Evolutionary conservation across 1,140 invertebrate species (phyloP).

Genomic region (Caenorhabditis remanei): DNA sequence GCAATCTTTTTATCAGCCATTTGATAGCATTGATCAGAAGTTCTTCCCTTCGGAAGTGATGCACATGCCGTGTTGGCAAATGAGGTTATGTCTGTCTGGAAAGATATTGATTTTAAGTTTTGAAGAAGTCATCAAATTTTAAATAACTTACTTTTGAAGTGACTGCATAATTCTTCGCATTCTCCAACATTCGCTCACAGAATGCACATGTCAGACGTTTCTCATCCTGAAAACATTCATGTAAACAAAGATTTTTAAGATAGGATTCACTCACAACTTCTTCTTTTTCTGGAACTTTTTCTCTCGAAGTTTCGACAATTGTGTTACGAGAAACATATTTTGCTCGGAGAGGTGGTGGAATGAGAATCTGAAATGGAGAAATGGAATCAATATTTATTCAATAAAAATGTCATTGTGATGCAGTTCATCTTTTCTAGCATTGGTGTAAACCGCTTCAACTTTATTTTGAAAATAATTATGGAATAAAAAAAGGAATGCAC

Average conservation of each 20-base stretch:
- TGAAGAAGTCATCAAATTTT: no score
- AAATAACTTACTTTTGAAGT: conserved; percentile 59
- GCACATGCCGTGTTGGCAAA: conserved; percentile 68
- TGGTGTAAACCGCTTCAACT: no score
- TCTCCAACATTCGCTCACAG: conserved; percentile 69
- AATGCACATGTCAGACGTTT: conserved; percentile 69
- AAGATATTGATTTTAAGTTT: neutral
- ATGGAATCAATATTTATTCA: no score
- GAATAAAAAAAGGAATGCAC: no score
- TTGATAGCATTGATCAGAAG: conserved; percentile 66
- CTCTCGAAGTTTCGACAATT: conserved; percentile 3
- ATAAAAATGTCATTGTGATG: no score
- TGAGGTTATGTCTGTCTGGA: conserved; percentile 67
- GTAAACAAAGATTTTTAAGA: neutral
- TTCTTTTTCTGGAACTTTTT: conserved; percentile 9
- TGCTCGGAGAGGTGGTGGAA: neutral
- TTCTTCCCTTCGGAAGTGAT: conserved; percentile 50
- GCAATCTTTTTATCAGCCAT: conserved; percentile 69
- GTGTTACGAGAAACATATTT: conserved; percentile 22
- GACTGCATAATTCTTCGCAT: conserved; percentile 69
- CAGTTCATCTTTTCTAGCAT: no score
- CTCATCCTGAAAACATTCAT: conserved; percentile 42
- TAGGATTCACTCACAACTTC: conserved; percentile 7
- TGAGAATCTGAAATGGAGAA: neutral
- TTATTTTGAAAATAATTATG: no score